phyloP scores from a whole-genome alignment of 2,113 vertebrate species.

The Picathartes gymnocephalus region DNA sequence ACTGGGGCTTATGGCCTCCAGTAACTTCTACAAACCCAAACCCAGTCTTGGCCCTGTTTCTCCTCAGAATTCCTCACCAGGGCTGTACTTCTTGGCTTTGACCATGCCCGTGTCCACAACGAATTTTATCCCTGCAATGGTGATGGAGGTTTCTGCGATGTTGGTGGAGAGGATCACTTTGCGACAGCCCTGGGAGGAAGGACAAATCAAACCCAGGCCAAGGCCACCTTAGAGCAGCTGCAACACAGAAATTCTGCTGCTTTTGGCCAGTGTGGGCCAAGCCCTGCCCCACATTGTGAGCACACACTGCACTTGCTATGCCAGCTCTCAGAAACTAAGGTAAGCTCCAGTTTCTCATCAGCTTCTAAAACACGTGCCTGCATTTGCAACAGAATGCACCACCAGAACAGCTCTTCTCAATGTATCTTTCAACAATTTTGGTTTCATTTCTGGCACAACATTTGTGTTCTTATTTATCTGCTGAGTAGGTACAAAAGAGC shows the following conservation, averaged over 20 bases:
- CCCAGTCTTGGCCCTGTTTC: not conserved
- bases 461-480: not conserved
- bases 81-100: constrained; percentile 94
- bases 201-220: not conserved
- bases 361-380: not conserved
- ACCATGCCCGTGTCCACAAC: constrained; percentile 98
- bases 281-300: not conserved
- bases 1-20: not conserved
- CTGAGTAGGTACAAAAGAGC: not conserved
- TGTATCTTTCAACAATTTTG: not conserved
- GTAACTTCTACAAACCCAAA: not conserved
- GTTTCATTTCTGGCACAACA: not conserved
- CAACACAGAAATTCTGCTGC: not conserved
- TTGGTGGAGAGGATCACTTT: constrained; percentile 97
- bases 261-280: not conserved
- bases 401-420: not conserved
- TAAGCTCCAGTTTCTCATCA: not conserved
- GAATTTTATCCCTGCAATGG: constrained; percentile 92
- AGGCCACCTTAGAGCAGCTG: not conserved
- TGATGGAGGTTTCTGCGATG: constrained; percentile 96
- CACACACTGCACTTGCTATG: not conserved
- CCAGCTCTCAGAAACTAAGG: not conserved
- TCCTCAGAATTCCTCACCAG: constrained; percentile 75
- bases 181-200: constrained; percentile 81
- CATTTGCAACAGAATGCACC: not conserved